Percentiles rank a stretch among this genome's conserved stretches.
Conservation (phyloP, 2,888 invertebrate genomes). For the Laspeyria flexula region DNA sequence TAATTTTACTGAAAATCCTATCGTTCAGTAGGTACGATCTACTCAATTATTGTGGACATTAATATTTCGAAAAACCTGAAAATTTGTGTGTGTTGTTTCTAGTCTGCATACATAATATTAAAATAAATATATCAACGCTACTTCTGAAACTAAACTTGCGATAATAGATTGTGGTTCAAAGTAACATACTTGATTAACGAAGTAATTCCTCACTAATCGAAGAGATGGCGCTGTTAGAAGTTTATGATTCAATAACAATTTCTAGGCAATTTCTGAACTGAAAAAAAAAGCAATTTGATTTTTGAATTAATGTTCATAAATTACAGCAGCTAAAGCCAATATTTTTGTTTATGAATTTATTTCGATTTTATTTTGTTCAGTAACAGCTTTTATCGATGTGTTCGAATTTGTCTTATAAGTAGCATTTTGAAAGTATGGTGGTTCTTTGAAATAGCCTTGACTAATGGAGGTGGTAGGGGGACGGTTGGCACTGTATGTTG, state of each 20-base stretch:
- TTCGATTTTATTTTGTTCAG: neutral
- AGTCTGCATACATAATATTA: too few species aligned
- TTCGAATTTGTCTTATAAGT: neutral
- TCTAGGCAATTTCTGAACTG: neutral
- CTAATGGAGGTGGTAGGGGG: conserved; percentile 41
- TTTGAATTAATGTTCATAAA: too few species aligned
- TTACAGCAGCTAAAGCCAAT: too few species aligned
- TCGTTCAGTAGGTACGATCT: too few species aligned
- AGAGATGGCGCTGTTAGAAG: conserved; percentile 52
- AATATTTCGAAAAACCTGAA: too few species aligned
- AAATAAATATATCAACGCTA: too few species aligned
- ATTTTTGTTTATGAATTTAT: neutral
- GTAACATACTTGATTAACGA: neutral
- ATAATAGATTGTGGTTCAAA: too few species aligned
- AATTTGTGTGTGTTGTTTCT: too few species aligned
- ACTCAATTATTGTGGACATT: too few species aligned
- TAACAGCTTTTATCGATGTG: neutral
- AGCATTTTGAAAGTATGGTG: conserved; percentile 15
- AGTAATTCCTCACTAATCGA: conserved; percentile 13
- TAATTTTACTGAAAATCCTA: too few species aligned
- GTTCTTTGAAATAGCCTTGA: conserved; percentile 44
- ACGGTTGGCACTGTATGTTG: conserved; percentile 56
- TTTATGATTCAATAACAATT: too few species aligned
- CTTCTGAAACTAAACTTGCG: neutral
- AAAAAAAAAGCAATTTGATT: neutral